Conservation (phyloP, 2,113 vertebrate species). For the Choloepus hoffmanni region DNA sequence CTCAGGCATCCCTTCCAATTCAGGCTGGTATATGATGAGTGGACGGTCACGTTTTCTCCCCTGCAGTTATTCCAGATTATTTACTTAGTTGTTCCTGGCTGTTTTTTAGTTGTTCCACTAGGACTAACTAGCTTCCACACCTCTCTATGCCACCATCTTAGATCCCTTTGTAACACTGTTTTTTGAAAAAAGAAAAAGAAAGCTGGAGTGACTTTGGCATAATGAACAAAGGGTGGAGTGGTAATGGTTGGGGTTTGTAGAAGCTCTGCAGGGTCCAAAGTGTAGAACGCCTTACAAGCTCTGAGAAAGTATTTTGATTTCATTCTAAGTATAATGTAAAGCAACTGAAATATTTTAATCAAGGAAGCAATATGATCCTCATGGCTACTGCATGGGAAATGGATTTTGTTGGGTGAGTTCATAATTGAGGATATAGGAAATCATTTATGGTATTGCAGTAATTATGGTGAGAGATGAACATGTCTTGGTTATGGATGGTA, state of each 20-base stretch:
- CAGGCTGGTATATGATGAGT: too few relatives aligned
- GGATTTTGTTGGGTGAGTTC: not conserved
- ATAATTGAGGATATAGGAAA: not conserved
- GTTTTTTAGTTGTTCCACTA: too few relatives aligned
- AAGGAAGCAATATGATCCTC: not conserved
- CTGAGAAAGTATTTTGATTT: not conserved
- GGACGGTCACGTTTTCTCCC: too few relatives aligned
- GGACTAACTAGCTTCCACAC: too few relatives aligned
- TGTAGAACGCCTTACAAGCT: too few relatives aligned
- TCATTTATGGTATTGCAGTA: not conserved
- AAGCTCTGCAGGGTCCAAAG: too few relatives aligned
- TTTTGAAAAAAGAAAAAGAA: not conserved
- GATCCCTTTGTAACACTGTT: too few relatives aligned
- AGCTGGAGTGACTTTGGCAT: not conserved
- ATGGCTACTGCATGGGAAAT: not conserved
- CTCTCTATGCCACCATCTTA: too few relatives aligned
- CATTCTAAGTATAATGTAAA: not conserved
- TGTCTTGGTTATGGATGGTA: not conserved
- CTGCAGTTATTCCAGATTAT: too few relatives aligned
- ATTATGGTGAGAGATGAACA: not conserved
- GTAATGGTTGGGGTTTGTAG: not conserved
- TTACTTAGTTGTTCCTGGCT: too few relatives aligned
- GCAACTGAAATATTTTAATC: not conserved
- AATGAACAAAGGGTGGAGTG: not conserved
- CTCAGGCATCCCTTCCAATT: too few relatives aligned